Percentiles rank a stretch among this genome's conserved stretches.
Conservation (phyloP, 2,888 invertebrate species). For the Blastobasis adustella region DNA sequence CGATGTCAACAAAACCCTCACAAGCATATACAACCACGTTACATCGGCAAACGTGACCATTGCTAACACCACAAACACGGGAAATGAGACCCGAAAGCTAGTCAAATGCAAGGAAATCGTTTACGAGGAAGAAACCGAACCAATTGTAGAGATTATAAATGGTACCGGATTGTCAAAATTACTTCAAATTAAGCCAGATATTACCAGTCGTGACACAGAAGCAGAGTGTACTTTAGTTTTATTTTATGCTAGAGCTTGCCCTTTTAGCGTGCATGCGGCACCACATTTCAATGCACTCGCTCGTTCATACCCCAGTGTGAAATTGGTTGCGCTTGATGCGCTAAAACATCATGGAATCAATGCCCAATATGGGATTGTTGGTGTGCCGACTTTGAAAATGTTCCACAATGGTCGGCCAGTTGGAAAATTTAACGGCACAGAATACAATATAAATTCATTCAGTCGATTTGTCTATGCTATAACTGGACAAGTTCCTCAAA, state of each 20-base stretch:
- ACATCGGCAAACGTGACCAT: slow-evolving; percentile 56
- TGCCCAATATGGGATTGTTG: slow-evolving; percentile 93
- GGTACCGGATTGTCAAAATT: slow-evolving; percentile 80
- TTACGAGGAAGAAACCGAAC: slow-evolving; percentile 50
- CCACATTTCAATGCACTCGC: slow-evolving; percentile 94
- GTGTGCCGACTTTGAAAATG: slow-evolving; percentile 90
- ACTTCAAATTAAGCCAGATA: slow-evolving; percentile 77
- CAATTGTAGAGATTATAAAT: slow-evolving; percentile 79
- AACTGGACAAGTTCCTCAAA: slow-evolving; percentile 80
- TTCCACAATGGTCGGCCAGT: slow-evolving; percentile 92
- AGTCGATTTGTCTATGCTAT: slow-evolving; percentile 84
- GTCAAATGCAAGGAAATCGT: slow-evolving; percentile 58
- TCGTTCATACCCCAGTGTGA: slow-evolving; percentile 88
- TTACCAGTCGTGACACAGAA: slow-evolving; percentile 78
- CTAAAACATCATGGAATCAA: slow-evolving; percentile 88
- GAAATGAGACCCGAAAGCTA: slow-evolving; percentile 59
- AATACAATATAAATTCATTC: slow-evolving; percentile 86
- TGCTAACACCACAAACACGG: slow-evolving; percentile 46
- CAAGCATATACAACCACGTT: slow-evolving; percentile 59
- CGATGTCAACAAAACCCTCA: slow-evolving; percentile 63
- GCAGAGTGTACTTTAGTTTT: slow-evolving; percentile 85
- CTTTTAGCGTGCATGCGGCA: slow-evolving; percentile 92
- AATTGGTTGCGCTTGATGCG: slow-evolving; percentile 93
- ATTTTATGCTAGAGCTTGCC: slow-evolving; percentile 93
- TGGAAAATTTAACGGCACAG: slow-evolving; percentile 88